Conservation (phyloP, 2,888 invertebrate species). For the Coenonympha arcania region DNA sequence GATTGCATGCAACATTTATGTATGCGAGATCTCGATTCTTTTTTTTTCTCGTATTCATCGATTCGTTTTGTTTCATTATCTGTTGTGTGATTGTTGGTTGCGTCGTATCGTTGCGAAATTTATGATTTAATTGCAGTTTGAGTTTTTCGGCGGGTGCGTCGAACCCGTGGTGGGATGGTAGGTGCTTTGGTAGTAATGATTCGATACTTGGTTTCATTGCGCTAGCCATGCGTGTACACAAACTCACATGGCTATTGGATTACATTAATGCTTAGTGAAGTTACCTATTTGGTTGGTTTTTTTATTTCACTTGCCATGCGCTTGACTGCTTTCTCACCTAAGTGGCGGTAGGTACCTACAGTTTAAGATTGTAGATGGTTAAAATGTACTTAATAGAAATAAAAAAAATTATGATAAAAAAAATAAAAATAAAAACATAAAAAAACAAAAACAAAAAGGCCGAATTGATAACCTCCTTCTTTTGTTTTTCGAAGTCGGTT, state of each 20-base stretch:
- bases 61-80: constrained; percentile 68
- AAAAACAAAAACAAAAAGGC: no score
- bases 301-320: no score
- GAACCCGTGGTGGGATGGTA: constrained; percentile 28
- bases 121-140: constrained; percentile 71
- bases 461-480: no score
- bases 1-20: constrained; percentile 55
- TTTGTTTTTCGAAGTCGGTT: no score
- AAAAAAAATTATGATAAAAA: no score
- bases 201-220: constrained; percentile 22
- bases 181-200: constrained; percentile 3
- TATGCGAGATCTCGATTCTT: constrained; percentile 41
- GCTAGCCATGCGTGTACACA: constrained; percentile 44
- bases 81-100: constrained; percentile 71
- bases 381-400: no score
- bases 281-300: no score
- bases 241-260: constrained; percentile 34
- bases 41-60: constrained; percentile 41
- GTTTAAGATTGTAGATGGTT: no score
- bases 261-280: constrained; percentile 15
- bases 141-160: constrained; percentile 42
- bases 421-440: no score
- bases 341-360: no score
- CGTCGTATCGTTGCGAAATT: constrained; percentile 64
- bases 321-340: no score